Evolutionary conservation across 2,113 vertebrate genomes (phyloP).

Genomic region (Pampusana beccarii): DNA sequence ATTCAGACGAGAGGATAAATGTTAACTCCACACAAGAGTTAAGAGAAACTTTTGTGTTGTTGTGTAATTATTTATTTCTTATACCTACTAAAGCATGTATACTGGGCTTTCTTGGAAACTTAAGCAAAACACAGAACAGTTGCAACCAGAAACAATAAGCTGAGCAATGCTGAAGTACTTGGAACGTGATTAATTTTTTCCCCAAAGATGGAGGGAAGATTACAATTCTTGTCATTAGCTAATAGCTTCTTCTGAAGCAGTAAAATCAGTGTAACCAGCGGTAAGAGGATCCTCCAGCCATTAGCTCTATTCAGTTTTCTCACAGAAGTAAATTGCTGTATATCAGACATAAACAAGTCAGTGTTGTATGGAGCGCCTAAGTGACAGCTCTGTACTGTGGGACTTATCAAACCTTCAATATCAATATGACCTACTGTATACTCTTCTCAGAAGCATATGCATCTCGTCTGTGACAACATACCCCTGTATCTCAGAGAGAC

Average conservation of each 20-base stretch:
- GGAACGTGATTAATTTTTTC: background rate
- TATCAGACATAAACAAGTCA: background rate
- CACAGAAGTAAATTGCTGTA: background rate
- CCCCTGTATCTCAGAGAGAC: background rate
- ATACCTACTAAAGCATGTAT: background rate
- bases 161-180: background rate
- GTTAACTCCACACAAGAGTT: background rate
- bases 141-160: background rate
- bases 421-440: background rate
- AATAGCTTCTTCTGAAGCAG: conserved; percentile 22
- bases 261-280: background rate
- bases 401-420: conserved; percentile 27
- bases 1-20: conserved; percentile 25
- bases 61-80: background rate
- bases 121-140: background rate
- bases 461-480: background rate
- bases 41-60: background rate
- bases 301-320: background rate
- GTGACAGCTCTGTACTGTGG: conserved; percentile 19
- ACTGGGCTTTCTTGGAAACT: conserved; percentile 4
- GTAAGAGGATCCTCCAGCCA: background rate
- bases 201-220: conserved; percentile 3
- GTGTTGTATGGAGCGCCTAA: background rate
- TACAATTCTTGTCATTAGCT: conserved; percentile 1
- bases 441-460: conserved; percentile 1